Percentiles rank a stretch among this genome's conserved stretches.
Evolutionary conservation across 2,113 vertebrate species (phyloP).

Genomic region (Lutjanus erythropterus): DNA sequence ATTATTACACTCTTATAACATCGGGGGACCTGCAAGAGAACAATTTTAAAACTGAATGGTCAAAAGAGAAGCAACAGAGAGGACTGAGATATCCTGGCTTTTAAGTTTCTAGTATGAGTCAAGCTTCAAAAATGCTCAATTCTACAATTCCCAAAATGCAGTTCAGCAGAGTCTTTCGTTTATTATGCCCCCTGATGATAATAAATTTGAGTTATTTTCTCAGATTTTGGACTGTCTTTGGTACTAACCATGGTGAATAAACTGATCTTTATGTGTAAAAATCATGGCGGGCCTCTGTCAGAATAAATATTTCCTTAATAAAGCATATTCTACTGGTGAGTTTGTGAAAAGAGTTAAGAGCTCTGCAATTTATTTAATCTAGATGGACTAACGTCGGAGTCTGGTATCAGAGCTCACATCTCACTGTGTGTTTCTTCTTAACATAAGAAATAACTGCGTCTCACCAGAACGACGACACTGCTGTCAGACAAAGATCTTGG

Average conservation of each 20-base stretch:
- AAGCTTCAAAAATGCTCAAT: neutral
- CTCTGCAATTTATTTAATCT: neutral
- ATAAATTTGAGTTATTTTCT: neutral
- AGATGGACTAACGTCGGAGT: neutral
- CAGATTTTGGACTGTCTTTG: neutral
- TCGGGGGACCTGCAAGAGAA: too few species aligned
- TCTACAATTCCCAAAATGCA: neutral
- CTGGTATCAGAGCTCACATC: neutral
- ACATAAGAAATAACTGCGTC: neutral
- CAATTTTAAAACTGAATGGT: neutral
- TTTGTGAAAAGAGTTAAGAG: neutral
- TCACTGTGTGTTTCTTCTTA: neutral
- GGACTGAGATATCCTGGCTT: neutral
- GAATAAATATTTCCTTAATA: neutral
- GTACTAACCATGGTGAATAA: neutral
- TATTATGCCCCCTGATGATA: neutral
- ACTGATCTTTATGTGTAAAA: neutral
- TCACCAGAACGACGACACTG: constrained; percentile 62
- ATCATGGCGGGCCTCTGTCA: neutral
- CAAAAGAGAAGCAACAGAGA: neutral
- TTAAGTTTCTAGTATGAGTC: neutral
- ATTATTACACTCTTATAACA: neutral
- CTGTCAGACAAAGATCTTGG: constrained; percentile 92
- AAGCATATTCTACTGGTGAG: neutral
- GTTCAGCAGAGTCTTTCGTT: neutral